phyloP scores from a whole-genome alignment of 2,888 invertebrate genomes.

The Lottia scabra region DNA sequence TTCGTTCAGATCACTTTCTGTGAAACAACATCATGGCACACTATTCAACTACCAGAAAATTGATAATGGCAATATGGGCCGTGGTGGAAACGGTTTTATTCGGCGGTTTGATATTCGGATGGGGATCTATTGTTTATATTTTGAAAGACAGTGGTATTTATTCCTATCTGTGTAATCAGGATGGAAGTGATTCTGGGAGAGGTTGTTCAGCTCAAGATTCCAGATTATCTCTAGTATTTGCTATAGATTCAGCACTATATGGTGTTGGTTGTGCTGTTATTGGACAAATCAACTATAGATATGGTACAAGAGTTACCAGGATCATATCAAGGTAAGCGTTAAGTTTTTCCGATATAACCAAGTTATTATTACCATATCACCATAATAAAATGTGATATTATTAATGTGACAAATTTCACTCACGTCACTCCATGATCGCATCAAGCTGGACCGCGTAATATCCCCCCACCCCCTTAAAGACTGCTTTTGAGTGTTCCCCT shows the following conservation, averaged over 20 bases:
- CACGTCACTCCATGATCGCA: too few species aligned
- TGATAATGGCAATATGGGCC: conserved; percentile 34
- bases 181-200: background rate
- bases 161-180: conserved; percentile 35
- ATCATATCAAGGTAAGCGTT: conserved; percentile 46
- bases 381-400: too few species aligned
- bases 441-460: too few species aligned
- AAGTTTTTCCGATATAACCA: too few species aligned
- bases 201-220: conserved; percentile 42
- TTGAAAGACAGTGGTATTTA: conserved; percentile 48
- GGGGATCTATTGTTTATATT: conserved; percentile 51
- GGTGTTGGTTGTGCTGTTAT: conserved; percentile 49
- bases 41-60: background rate
- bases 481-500: too few species aligned
- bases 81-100: conserved; percentile 49
- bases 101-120: conserved; percentile 52
- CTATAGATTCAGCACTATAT: conserved; percentile 46
- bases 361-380: too few species aligned
- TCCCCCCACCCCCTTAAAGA: too few species aligned
- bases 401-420: too few species aligned
- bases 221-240: conserved; percentile 46
- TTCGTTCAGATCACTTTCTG: too few species aligned
- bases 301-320: conserved; percentile 50
- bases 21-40: too few species aligned
- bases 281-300: conserved; percentile 51